Base-by-base conservation (phyloP, 2,797 vertebrate species). In the Protosalanx chinensis region DNA sequence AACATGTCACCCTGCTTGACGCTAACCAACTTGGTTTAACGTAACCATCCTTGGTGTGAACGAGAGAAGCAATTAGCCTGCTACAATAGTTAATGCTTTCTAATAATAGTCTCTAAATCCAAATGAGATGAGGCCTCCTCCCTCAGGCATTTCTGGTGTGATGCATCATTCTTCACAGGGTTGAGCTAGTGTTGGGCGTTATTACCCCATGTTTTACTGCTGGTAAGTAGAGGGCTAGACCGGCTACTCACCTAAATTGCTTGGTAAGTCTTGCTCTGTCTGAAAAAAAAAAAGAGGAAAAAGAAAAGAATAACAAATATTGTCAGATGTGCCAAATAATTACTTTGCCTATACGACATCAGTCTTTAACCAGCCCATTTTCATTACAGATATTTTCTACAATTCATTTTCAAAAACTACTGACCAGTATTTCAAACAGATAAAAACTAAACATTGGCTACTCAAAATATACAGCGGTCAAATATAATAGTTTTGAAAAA, bases 61-160 rank as follows among this genome's bases (percentile, higher is more conserved):
- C 77, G 72, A 69, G 64, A 66, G 74, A 73, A 80, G 85, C 91
- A 92, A 91, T 92, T 91, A 92, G 90, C 82, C 80, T 83, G 80
- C 84, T 82, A 87, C 86, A 71, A 89, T 86, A 85, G 87, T 86
- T 87, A 88, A 87, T 89, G 89, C 87, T 86, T 88, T 88, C 90
- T 90, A 91, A 90, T 91, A 91, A 91, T 86, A 90, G 84, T 87
- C 84, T 87, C 82, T 87, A 88, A 85, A 89, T 88, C 88, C 88
- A 89, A 90, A 91, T 91, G 89, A 91, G 88, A 92, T 90, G 89
- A 89, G 79, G 81, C 85, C 76, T 69, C 80, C 83, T 88, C 89
- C 90, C 88, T 75, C 70, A 82, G 88, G 90, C 89, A 86, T 88
- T 87, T 87, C 82, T 79, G 83, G 81, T 82, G 81, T 75, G 84